Base-by-base conservation (phyloP, 2,113 vertebrate species). In the Lepidothrix coronata region DNA sequence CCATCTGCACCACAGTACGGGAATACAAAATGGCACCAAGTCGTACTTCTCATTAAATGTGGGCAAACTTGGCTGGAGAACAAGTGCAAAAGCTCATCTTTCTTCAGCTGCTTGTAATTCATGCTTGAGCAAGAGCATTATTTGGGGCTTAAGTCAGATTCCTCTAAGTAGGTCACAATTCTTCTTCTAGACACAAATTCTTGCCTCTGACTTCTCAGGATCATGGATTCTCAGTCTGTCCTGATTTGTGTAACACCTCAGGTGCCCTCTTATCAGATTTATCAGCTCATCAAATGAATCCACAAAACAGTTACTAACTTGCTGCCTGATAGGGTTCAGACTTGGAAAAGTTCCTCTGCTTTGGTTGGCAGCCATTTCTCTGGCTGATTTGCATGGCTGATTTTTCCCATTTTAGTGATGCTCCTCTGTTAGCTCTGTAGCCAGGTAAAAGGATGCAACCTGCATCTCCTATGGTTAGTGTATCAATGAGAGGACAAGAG, bases 71-170 rank as follows among this genome's bases (percentile, higher is more conserved):
- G 94, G 92, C 92, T 83, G 51, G 25, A 85, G 67, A 52, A n/a
- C 82, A 93, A 95, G 78, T 70, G 88, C 67, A 85, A 82, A 95
- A 94, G 82, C 95, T 94, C 88, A 70, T 96, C 96, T 93, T 95
- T 95, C 96, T 94, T 97, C 96, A 95, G 94, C 92, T 96, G 92
- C 94, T 96, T 83, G 95, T 92, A 97, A 94, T 96, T 96, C 96
- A 70, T 88, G 96, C 96, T 96, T 95, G 94, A 97, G 94, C 95
- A 96, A 97, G 92, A 97, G 51, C 92, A 63, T 97, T 96, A 97
- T 93, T 95, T 91, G 88, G 89, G 83, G 68, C 95, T 97, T 95
- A 93, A 97, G 94, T 95, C 96, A 96, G 85, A 91, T 59, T 94
- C 83, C 54, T 86, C 82, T 95, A 96, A 96, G 88, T 97, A 97